Evolutionary conservation across 1,140 invertebrate genomes (phyloP).

Genomic region (Drosophila pseudoobscura): DNA sequence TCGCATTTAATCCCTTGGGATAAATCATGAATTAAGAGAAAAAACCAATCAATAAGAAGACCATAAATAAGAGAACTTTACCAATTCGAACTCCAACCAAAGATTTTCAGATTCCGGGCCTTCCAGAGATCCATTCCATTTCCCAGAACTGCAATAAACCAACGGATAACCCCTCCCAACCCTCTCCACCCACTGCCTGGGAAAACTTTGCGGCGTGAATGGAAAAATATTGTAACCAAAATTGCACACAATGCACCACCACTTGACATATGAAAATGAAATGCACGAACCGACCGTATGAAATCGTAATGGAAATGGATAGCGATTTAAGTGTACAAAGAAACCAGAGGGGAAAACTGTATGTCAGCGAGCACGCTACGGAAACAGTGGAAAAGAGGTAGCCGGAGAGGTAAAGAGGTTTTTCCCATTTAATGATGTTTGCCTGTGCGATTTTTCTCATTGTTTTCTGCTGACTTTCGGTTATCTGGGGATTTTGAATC

Average conservation of each 20-base stretch:
- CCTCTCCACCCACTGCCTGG: constrained; percentile 3
- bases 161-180: constrained; percentile 11
- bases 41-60: constrained; percentile 2
- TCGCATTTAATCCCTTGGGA: background rate
- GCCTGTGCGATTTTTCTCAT: constrained; percentile 18
- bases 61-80: constrained; percentile 24
- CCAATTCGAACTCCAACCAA: background rate
- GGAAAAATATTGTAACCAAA: constrained; percentile 45
- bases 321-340: constrained; percentile 25
- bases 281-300: constrained; percentile 5
- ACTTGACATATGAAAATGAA: constrained; percentile 36
- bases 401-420: background rate
- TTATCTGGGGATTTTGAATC: constrained; percentile 33
- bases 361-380: too few relatives aligned
- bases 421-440: constrained; percentile 40
- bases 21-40: background rate
- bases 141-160: constrained; percentile 27
- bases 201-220: constrained; percentile 17
- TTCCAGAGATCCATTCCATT: constrained; percentile 4
- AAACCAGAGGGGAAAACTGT: too few relatives aligned
- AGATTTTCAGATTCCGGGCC: constrained; percentile 4
- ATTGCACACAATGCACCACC: constrained; percentile 35
- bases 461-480: constrained; percentile 26
- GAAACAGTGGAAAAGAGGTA: constrained; percentile 3
- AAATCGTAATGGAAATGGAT: constrained; percentile 40